Conservation (phyloP, 2,888 invertebrate species). For the Drosophila flavopinicola region DNA sequence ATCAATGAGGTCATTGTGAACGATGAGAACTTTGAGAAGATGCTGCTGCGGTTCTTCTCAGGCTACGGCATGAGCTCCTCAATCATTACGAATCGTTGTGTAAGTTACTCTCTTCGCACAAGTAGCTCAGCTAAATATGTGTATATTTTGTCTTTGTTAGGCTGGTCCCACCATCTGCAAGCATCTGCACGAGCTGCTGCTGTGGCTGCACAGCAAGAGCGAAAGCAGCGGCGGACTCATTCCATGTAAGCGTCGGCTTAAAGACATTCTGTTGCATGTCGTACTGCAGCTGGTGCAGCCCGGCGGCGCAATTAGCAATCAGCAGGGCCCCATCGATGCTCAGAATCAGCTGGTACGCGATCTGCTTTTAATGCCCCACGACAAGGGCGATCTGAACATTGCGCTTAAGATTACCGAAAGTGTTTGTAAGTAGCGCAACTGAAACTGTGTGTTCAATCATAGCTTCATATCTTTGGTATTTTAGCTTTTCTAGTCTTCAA, state of each 20-base stretch:
- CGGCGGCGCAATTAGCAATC: conserved; percentile 87
- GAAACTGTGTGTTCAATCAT: not conserved
- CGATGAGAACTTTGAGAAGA: conserved; percentile 87
- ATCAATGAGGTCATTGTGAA: conserved; percentile 87
- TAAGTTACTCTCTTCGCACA: conserved; percentile 56
- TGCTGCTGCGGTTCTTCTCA: conserved; percentile 88
- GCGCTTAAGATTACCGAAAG: conserved; percentile 90
- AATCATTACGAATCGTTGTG: conserved; percentile 83
- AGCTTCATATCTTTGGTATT: conserved; percentile 7
- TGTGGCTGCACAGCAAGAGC: conserved; percentile 88
- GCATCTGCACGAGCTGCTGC: conserved; percentile 89
- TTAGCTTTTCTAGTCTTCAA: conserved; percentile 85
- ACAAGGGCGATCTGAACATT: conserved; percentile 89
- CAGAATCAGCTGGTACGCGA: conserved; percentile 89
- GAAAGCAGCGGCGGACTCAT: conserved; percentile 85
- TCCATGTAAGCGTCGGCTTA: conserved; percentile 86
- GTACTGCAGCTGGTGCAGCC: conserved; percentile 90
- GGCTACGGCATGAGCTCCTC: conserved; percentile 86
- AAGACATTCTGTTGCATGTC: conserved; percentile 87
- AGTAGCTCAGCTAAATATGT: not conserved
- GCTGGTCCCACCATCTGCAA: conserved; percentile 91
- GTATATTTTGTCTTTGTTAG: conserved; percentile 83
- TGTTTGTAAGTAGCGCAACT: conserved; percentile 86
- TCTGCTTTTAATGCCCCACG: conserved; percentile 87
- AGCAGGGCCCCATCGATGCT: conserved; percentile 90